phyloP scores from a whole-genome alignment of 2,113 vertebrate species.

The Cairina moschata region DNA sequence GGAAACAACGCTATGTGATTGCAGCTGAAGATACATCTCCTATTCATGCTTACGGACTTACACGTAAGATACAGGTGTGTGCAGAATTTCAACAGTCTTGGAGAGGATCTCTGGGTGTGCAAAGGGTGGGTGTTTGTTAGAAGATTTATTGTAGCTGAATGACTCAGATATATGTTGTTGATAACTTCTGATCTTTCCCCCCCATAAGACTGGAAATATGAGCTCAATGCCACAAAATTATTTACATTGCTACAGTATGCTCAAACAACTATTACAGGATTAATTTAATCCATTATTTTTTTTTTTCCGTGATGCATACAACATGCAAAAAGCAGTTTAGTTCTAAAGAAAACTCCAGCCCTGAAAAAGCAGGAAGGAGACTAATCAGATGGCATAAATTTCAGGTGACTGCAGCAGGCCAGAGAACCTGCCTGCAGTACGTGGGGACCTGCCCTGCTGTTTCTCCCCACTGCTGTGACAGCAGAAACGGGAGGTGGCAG shows the following conservation, averaged over 20 bases:
- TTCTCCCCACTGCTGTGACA: background rate
- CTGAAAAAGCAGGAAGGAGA: background rate
- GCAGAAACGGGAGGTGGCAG: background rate
- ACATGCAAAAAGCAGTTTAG: background rate
- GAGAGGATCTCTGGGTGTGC: background rate
- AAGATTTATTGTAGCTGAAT: slow-evolving; percentile 45
- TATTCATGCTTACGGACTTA: background rate
- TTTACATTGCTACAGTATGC: slow-evolving; percentile 23
- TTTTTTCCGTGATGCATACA: background rate
- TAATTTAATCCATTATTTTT: slow-evolving; percentile 49
- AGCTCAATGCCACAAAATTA: slow-evolving; percentile 28
- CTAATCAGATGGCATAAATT: background rate
- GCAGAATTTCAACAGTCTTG: slow-evolving; percentile 23
- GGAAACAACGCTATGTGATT: background rate
- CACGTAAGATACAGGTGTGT: background rate
- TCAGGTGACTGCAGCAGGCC: background rate
- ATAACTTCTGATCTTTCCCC: slow-evolving; percentile 46
- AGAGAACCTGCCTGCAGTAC: background rate
- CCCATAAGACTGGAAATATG: slow-evolving; percentile 28
- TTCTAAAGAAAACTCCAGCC: slow-evolving; percentile 19
- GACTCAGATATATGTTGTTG: slow-evolving; percentile 30
- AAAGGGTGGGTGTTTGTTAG: slow-evolving; percentile 17
- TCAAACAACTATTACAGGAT: slow-evolving; percentile 45
- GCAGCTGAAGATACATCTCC: background rate
- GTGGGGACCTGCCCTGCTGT: background rate